Base-by-base conservation (phyloP, 2,888 invertebrate genomes). In the Acleris sparsana region DNA sequence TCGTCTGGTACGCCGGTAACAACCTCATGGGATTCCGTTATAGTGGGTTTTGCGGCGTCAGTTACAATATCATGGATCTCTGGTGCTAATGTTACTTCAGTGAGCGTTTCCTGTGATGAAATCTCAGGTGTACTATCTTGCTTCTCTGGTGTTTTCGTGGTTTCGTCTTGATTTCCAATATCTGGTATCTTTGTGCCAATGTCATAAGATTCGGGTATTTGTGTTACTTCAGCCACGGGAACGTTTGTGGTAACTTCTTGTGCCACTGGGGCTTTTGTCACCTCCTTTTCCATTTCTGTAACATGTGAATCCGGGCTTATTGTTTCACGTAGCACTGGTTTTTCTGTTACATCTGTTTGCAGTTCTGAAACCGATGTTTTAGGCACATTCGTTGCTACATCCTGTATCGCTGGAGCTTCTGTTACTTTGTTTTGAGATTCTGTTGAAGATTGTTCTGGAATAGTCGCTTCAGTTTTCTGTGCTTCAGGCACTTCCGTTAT, bases 381-480 rank as follows among this genome's bases (percentile, higher is more conserved):
- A 13, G 64, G 53, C 25, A 43, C n/a, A 7, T 25, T 48, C 0
- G 64, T 53, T 56, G 52, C 22, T 18, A 48, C 22, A 33, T 63
- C 51, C 52, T 62, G 43, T 43, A 46, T 56, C n/a, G 33, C 63
- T 62, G 69, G 53, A 6, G 55, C 53, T 48, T 65, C 66, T 17
- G 72, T 70, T 3, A 46, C 49, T 46, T 62, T 43, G 51, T 64
- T 62, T 49, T 69, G 68, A 29, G 62, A 29, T 43, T 70, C 62
- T 46, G 61, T 62, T 52, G 52, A 44, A 9, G 59, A 33, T 22
- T 18, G 13, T 55, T 66, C 60, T 17, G 71, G 55, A 29, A 33
- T 17, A 7, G 13, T n/a, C n/a, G 53, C 22, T 13, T 17, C 22
- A 39, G 48, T 5, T 25, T 48, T 53, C 20, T 53, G 48, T 16